These are phyloP conservation scores for Hipparchia semele DNA, from an alignment of 2,888 invertebrate species.

Conservation along the genomic window DNA sequence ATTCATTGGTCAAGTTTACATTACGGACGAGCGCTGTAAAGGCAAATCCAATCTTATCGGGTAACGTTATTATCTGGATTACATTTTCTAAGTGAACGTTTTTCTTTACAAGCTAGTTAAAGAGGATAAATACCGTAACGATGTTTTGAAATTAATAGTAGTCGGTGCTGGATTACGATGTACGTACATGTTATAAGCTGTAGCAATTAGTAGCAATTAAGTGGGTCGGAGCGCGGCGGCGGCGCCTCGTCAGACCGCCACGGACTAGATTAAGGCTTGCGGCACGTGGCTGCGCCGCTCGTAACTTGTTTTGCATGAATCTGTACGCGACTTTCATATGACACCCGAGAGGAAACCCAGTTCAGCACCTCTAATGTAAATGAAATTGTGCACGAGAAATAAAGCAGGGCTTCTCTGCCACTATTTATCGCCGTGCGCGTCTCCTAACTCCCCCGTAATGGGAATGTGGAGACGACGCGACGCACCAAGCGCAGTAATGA, in stretches of 20 bases:
- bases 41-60: constrained; percentile 44
- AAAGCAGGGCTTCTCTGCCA: constrained; percentile 74
- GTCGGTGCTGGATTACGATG: constrained; percentile 69
- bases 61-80: constrained; percentile 41
- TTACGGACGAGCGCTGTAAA: constrained; percentile 42
- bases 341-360: constrained; percentile 69
- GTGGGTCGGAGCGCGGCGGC: constrained; percentile 66
- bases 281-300: constrained; percentile 67
- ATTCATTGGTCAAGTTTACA: constrained; percentile 45
- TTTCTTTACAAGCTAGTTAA: constrained; percentile 15
- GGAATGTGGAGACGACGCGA: constrained; percentile 66
- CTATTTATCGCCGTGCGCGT: constrained; percentile 77
- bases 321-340: constrained; percentile 75
- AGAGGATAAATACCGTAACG: constrained; percentile 47
- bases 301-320: constrained; percentile 79
- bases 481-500: constrained; percentile 70
- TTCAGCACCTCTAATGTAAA: constrained; percentile 80
- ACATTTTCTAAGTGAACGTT: constrained; percentile 33
- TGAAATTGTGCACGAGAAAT: constrained; percentile 81
- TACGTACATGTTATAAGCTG: constrained; percentile 70
- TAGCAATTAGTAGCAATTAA: constrained; percentile 79
- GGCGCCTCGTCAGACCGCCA: constrained; percentile 57
- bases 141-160: constrained; percentile 64
- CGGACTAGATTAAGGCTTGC: constrained; percentile 73
- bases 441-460: constrained; percentile 78